phyloP scores from a whole-genome alignment of 2,888 invertebrate genomes.

The Luffia ferchaultella region DNA sequence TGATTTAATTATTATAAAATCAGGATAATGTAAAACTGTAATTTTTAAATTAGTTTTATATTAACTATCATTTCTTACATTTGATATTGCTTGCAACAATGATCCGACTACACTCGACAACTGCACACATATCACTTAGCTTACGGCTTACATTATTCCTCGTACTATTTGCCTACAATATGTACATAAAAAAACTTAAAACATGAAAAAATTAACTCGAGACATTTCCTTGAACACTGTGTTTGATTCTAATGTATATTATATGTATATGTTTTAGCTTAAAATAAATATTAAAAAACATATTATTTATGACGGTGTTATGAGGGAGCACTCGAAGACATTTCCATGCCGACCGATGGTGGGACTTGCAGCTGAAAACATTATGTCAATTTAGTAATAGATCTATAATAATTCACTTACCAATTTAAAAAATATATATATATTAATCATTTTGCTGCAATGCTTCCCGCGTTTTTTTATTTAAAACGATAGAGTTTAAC shows the following conservation, averaged over 20 bases:
- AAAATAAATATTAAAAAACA: conserved; percentile 20
- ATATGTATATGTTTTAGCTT: conserved; percentile 23
- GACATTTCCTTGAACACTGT: background rate
- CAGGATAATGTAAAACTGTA: too few species aligned
- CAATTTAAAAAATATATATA: too few species aligned
- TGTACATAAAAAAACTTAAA: conserved; percentile 38
- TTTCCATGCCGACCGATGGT: conserved; percentile 37
- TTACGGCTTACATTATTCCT: background rate
- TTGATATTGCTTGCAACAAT: too few species aligned
- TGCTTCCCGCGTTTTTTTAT: too few species aligned
- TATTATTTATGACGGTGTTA: conserved; percentile 30
- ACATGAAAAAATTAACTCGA: conserved; percentile 52
- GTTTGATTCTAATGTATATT: background rate
- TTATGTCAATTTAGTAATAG: background rate
- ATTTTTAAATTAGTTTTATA: too few species aligned
- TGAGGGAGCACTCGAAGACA: conserved; percentile 48
- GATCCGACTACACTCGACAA: too few species aligned
- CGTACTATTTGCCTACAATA: conserved; percentile 10
- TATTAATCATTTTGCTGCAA: too few species aligned
- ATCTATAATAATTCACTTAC: background rate
- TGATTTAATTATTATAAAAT: too few species aligned
- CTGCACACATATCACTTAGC: too few species aligned
- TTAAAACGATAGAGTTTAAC: too few species aligned
- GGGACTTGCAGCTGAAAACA: conserved; percentile 31
- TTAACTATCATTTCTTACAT: too few species aligned